Percentiles rank a stretch among this genome's conserved stretches.
Evolutionary conservation across 1,140 invertebrate genomes (phyloP).

Genomic region (Subanguina moxae): DNA sequence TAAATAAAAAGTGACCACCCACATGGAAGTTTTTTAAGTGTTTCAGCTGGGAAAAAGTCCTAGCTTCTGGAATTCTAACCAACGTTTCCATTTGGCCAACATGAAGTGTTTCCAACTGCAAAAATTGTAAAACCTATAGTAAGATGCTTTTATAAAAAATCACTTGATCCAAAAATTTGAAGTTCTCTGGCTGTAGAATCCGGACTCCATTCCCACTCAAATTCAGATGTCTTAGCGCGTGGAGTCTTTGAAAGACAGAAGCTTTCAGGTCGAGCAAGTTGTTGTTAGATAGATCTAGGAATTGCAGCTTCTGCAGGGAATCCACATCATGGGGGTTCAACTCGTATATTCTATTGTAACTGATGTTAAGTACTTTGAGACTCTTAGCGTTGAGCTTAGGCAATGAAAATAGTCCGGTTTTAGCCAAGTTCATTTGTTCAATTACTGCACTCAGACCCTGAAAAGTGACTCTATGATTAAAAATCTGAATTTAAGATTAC

Average conservation of each 20-base stretch:
- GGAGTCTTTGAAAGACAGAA: constrained; percentile 15
- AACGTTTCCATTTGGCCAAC: constrained; percentile 28
- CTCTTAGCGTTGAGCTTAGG: constrained; percentile 31
- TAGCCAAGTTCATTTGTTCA: constrained; percentile 34
- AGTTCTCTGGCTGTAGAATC: constrained; percentile 16
- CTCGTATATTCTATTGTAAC: constrained; percentile 37
- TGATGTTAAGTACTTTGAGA: constrained; percentile 33
- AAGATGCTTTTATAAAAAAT: neutral
- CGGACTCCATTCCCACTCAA: constrained; percentile 28
- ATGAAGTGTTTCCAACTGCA: constrained; percentile 32
- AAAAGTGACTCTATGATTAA: too few relatives aligned
- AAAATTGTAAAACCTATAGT: constrained; percentile 18
- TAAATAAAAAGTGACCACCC: too few relatives aligned
- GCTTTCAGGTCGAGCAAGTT: constrained; percentile 27
- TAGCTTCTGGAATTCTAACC: constrained; percentile 18
- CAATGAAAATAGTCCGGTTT: constrained; percentile 42
- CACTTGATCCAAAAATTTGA: constrained; percentile 30
- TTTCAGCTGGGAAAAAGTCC: constrained; percentile 23
- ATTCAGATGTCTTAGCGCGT: constrained; percentile 32
- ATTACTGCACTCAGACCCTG: constrained; percentile 30
- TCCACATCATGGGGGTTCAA: constrained; percentile 22
- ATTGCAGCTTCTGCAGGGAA: constrained; percentile 14
- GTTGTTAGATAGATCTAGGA: constrained; percentile 29
- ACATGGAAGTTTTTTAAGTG: constrained; percentile 31
- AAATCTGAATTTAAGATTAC: too few relatives aligned